phyloP scores from a whole-genome alignment of 2,888 invertebrate genomes.

The Orchesellides sinensis region DNA sequence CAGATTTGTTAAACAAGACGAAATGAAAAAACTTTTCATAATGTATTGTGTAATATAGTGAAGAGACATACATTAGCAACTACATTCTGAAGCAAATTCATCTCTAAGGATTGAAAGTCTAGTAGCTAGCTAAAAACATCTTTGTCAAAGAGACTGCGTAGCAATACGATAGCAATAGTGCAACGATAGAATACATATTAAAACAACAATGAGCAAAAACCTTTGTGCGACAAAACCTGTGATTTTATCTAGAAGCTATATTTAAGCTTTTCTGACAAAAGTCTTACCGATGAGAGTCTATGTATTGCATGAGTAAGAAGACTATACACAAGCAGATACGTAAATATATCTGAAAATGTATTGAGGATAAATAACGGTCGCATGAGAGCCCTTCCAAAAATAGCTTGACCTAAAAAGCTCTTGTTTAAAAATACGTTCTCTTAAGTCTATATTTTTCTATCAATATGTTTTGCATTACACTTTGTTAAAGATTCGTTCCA shows the following conservation, averaged over 20 bases:
- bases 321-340: neutral
- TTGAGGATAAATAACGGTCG: conserved; percentile 63
- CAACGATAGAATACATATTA: neutral
- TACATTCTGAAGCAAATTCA: neutral
- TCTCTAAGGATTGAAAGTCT: no score
- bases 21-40: conserved; percentile 27
- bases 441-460: neutral
- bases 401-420: conserved; percentile 63
- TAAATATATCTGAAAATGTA: neutral
- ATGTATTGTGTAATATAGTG: conserved; percentile 25
- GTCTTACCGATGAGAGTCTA: no score
- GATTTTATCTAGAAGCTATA: neutral
- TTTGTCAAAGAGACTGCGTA: no score
- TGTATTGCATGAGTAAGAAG: no score
- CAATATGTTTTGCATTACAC: conserved; percentile 11
- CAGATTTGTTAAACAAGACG: no score
- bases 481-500: conserved; percentile 42
- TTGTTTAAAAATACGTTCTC: conserved; percentile 28
- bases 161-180: no score
- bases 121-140: no score
- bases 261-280: no score
- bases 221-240: neutral
- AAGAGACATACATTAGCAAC: neutral
- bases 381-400: conserved; percentile 63
- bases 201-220: neutral